Percentiles rank a stretch among this genome's conserved stretches.
Evolutionary conservation across 2,797 vertebrate genomes (phyloP).

Genomic region (Sylvia borin): DNA sequence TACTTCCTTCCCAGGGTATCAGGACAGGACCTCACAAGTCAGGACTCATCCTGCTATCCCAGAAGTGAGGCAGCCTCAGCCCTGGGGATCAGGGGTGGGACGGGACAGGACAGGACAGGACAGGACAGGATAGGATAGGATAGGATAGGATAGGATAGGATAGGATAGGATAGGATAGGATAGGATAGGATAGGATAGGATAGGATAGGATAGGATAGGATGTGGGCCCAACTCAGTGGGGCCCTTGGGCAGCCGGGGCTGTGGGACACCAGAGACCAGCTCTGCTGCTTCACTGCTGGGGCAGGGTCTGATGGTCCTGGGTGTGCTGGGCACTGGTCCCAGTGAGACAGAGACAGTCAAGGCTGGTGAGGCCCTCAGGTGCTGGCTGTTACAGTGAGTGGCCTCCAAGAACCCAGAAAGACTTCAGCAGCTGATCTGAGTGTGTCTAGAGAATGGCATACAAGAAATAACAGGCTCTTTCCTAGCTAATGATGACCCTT

Average conservation of each 20-base stretch:
- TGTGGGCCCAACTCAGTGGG: rapidly evolving
- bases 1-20: background rate
- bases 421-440: background rate
- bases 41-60: background rate
- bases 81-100: background rate
- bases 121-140: background rate
- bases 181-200: background rate
- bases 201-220: background rate
- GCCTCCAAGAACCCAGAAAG: background rate
- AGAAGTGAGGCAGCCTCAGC: background rate
- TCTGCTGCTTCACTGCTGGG: background rate
- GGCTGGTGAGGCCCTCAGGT: background rate
- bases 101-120: background rate
- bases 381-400: background rate
- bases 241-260: background rate
- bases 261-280: rapidly evolving
- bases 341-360: background rate
- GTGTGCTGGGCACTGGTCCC: background rate
- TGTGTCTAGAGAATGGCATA: background rate
- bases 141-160: background rate
- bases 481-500: background rate
- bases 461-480: background rate
- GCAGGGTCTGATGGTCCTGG: background rate
- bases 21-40: background rate
- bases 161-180: background rate